Evolutionary conservation across 2,113 vertebrate genomes (phyloP).

Genomic region (Hippolais icterina): DNA sequence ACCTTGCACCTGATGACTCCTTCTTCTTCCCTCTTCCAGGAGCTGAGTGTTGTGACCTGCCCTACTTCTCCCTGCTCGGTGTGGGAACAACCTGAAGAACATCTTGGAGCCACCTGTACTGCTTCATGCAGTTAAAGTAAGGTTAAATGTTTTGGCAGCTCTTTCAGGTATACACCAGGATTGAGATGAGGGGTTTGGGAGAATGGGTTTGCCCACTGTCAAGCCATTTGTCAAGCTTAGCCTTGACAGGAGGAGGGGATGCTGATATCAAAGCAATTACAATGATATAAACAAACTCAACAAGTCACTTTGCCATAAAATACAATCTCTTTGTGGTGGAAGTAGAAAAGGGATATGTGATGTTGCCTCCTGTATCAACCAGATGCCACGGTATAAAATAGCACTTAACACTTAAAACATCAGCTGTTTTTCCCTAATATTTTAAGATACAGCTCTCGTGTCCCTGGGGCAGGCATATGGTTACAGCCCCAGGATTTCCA

Average conservation of each 20-base stretch:
- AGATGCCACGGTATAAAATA: not conserved
- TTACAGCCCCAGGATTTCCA: not conserved
- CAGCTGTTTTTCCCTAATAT: not conserved
- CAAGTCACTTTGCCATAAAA: not conserved
- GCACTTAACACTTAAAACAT: not conserved
- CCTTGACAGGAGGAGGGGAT: not conserved
- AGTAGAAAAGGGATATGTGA: not conserved
- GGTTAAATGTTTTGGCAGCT: not conserved
- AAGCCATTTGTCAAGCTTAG: not conserved
- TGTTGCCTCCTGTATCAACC: not conserved
- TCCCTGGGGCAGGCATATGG: not conserved
- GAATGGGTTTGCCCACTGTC: not conserved
- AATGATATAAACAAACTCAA: not conserved
- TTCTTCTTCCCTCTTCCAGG: constrained; percentile 1
- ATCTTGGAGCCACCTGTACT: constrained; percentile 33
- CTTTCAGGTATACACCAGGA: not conserved
- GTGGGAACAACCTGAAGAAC: not conserved
- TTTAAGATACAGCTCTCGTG: not conserved
- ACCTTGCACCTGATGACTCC: not conserved
- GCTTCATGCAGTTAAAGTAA: constrained; percentile 74
- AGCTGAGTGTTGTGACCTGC: not conserved
- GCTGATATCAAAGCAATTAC: not conserved
- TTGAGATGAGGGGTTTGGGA: not conserved
- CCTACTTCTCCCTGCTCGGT: not conserved
- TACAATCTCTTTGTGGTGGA: not conserved